Percentiles rank a stretch among this genome's conserved stretches.
Evolutionary conservation across 2,797 vertebrate genomes (phyloP).

Genomic region (Phoeniculus purpureus): DNA sequence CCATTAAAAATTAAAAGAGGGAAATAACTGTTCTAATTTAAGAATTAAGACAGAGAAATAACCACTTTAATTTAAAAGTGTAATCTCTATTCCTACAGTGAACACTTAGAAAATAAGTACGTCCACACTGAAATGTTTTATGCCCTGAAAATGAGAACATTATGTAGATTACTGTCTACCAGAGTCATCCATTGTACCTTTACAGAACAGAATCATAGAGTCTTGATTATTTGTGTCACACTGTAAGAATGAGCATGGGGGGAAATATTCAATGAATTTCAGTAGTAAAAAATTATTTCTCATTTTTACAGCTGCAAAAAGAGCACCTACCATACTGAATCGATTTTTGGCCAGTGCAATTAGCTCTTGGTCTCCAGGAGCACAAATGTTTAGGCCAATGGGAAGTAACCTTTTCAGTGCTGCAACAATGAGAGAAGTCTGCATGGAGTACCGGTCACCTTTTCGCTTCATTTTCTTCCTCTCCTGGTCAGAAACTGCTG

Average conservation of each 20-base stretch:
- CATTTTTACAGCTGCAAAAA: neutral
- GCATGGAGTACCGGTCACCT: constrained; percentile 91
- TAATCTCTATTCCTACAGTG: neutral
- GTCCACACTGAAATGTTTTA: neutral
- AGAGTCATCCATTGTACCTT: neutral
- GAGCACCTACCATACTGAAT: constrained; percentile 86
- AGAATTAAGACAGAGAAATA: neutral
- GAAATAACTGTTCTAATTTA: neutral
- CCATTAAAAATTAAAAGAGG: neutral
- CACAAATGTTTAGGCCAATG: constrained; percentile 92
- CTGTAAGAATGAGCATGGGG: neutral
- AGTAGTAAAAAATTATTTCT: neutral
- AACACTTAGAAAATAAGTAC: neutral
- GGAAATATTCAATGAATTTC: neutral
- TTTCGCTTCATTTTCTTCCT: constrained; percentile 95
- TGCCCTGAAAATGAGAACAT: neutral
- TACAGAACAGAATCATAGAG: neutral
- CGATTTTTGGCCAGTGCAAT: constrained; percentile 91
- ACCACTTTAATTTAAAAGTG: neutral
- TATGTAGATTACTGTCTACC: neutral
- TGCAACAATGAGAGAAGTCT: constrained; percentile 95
- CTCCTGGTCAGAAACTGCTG: constrained; percentile 92
- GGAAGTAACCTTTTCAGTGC: constrained; percentile 93
- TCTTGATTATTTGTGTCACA: neutral
- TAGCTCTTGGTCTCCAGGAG: constrained; percentile 93